Evolutionary conservation across 2,113 vertebrate species (phyloP), one percentile per base, ranked within the genome.

Genomic region (Plotosus lineatus): DNA sequence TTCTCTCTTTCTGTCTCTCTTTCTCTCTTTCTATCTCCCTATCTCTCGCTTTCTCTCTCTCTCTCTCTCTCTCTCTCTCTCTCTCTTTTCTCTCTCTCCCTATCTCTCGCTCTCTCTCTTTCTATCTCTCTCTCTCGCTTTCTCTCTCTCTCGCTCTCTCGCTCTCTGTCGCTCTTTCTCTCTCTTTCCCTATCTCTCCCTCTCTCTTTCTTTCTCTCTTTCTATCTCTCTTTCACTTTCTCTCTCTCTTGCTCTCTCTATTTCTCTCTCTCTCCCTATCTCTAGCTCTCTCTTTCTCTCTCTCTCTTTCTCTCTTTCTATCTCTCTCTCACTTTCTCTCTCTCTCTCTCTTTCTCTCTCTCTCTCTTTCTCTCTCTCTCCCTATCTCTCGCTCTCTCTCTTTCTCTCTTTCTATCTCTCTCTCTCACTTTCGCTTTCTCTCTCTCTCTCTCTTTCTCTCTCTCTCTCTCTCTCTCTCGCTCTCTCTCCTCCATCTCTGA

Each of bases 51-150:
- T 61, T 61, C 78, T 82, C 69, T 71, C 17, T 48, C 42, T 69
- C 21, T 71, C 40, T 31, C 3, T 72, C 42, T 15, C n/a, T 46
- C 68, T 71, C 46, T 36, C 33, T 36, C 15, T 23, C 21, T 66
- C 21, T 53, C 48, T 71, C 61, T 44, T 2, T 28, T 74, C 51
- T 44, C 56, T 65, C 51, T 58, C 40, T 71, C 50, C 46, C 48
- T 77, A 77, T 61, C 78, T 82, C 69, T 71, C 17, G 42, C 42
- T 69, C n/a, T n/a, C n/a, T n/a, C n/a, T 50, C 38, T 46, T 12
- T 71, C 40, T 31, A 1, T 72, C 42, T 15, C n/a, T 46, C 68
- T 71, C 46, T 36, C 33, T 36, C 15, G 12, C 21, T 66, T 12
- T 53, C 48, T 71, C 61, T 44, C 1, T 65, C 51, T 58, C 40